Conservation (phyloP, 2,888 invertebrate genomes). For the Pantelozetes paolii region DNA sequence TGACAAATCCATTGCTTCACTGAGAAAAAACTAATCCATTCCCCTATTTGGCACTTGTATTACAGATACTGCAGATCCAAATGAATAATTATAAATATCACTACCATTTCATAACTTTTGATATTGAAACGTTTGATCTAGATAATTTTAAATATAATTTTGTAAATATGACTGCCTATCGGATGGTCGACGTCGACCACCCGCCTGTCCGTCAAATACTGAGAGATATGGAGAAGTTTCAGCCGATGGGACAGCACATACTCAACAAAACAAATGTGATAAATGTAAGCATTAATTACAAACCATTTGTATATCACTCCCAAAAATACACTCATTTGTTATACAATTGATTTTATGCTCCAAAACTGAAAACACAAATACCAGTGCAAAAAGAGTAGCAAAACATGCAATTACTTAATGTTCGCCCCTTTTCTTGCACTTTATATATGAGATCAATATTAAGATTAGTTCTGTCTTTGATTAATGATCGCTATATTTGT, state of each 20-base stretch:
- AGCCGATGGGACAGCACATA: slow-evolving; percentile 54
- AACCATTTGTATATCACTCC: neutral
- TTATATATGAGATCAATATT: slow-evolving; percentile 15
- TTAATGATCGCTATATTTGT: slow-evolving; percentile 7
- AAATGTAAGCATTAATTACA: slow-evolving; percentile 40
- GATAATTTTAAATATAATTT: slow-evolving; percentile 76
- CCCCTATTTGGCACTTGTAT: neutral
- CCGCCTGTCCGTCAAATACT: slow-evolving; percentile 68
- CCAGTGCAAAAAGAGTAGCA: neutral
- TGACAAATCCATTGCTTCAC: neutral
- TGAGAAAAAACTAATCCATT: neutral
- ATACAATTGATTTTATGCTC: neutral
- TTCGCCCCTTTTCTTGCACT: neutral
- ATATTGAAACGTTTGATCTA: slow-evolving; percentile 53
- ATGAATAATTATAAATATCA: slow-evolving; percentile 94
- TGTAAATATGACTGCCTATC: slow-evolving; percentile 87
- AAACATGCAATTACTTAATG: neutral
- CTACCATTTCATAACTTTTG: slow-evolving; percentile 85
- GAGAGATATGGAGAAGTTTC: slow-evolving; percentile 82
- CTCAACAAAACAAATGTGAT: slow-evolving; percentile 45
- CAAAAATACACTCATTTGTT: neutral
- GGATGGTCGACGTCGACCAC: slow-evolving; percentile 74
- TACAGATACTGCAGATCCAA: slow-evolving; percentile 82
- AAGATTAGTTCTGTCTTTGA: slow-evolving; percentile 17
- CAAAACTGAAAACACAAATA: too few relatives aligned